Evolutionary conservation across 23 tunicate genomes (phyloP).

Genomic region (Corella eumyota): DNA sequence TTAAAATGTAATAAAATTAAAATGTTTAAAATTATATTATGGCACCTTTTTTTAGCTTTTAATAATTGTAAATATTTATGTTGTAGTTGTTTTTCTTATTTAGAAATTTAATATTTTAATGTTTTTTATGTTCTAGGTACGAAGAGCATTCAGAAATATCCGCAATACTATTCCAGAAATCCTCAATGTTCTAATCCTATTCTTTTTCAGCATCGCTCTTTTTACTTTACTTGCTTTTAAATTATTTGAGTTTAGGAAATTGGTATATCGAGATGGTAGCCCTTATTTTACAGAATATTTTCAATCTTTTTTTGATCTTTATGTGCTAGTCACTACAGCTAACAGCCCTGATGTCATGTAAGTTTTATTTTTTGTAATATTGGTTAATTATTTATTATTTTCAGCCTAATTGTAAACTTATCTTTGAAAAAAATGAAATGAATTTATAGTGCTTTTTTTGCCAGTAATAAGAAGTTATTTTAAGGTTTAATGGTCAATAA

Average conservation of each 20-base stretch:
- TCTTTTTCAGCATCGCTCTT: conserved; percentile 84
- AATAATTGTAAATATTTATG: no score
- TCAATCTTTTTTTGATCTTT: conserved; percentile 86
- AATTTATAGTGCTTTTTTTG: not conserved
- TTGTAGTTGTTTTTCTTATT: no score
- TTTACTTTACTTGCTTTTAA: conserved; percentile 95
- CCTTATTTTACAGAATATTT: conserved; percentile 65
- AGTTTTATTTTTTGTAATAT: conserved; percentile 20
- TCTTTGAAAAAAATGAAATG: not conserved
- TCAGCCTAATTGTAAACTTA: not conserved
- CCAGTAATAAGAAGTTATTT: not conserved
- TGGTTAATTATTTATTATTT: not conserved
- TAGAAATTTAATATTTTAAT: not conserved
- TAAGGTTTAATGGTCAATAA: no score
- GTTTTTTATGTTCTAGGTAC: conserved; percentile 33
- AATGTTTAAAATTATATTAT: no score
- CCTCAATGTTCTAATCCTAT: conserved; percentile 68
- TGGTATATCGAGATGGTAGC: conserved; percentile 33
- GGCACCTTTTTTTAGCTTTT: no score
- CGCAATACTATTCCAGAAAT: conserved; percentile 90
- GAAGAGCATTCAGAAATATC: conserved; percentile 89
- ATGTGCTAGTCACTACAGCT: conserved; percentile 95
- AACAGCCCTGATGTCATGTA: conserved; percentile 98
- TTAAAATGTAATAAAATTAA: no score
- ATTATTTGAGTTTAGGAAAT: conserved; percentile 54